These are phyloP conservation scores for Pheosia tremula DNA, from an alignment of 2,888 invertebrate species.

Conservation along the genomic window DNA sequence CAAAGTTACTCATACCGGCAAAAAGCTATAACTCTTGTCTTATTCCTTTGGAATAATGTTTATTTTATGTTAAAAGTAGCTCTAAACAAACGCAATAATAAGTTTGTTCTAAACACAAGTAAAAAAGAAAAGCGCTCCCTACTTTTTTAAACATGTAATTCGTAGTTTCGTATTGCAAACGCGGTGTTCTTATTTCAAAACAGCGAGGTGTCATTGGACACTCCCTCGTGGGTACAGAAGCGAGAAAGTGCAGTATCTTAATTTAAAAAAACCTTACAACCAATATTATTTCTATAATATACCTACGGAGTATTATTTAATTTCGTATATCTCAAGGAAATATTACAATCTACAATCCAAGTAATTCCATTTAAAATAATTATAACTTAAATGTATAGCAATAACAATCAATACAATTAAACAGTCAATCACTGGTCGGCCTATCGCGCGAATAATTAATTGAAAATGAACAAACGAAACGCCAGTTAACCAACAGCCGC, in stretches of 20 bases:
- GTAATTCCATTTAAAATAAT: no score
- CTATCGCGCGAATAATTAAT: constrained; percentile 36
- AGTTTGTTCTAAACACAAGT: constrained; percentile 46
- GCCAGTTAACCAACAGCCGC: constrained; percentile 16
- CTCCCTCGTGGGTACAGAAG: constrained; percentile 62
- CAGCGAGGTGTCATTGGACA: constrained; percentile 82
- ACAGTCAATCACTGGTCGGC: constrained; percentile 24
- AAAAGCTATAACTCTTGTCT: not conserved
- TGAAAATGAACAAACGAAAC: constrained; percentile 26
- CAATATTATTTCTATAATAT: no score
- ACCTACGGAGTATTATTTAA: no score
- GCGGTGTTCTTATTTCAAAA: constrained; percentile 84
- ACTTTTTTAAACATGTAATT: constrained; percentile 81
- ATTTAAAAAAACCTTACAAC: no score
- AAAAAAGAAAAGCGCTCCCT: constrained; percentile 74
- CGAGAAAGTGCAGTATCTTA: constrained; percentile 49
- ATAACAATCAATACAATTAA: constrained; percentile 15
- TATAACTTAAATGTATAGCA: no score
- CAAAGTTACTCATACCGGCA: constrained; percentile 13
- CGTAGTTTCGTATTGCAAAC: constrained; percentile 83
- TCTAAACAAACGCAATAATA: constrained; percentile 15
- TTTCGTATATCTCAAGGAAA: no score
- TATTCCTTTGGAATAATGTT: not conserved
- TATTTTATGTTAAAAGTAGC: constrained; percentile 8
- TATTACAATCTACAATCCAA: no score